These are phyloP conservation scores for Diarsia brunnea DNA, from an alignment of 2,888 invertebrate species.

Conservation along the genomic window DNA sequence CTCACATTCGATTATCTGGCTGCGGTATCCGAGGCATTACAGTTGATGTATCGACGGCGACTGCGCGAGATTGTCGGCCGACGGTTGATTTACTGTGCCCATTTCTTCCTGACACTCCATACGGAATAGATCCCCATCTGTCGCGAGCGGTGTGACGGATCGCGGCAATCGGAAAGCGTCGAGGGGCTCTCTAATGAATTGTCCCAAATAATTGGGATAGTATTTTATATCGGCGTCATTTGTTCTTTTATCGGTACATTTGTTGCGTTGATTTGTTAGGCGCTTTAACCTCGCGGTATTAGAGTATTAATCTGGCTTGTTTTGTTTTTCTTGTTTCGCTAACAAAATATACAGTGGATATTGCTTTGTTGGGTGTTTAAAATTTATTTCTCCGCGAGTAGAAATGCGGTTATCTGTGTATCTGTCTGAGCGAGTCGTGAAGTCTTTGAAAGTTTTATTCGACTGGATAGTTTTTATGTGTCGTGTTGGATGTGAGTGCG, in stretches of 20 bases:
- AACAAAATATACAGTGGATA: slow-evolving; percentile 56
- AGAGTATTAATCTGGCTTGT: slow-evolving; percentile 76
- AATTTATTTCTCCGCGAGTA: slow-evolving; percentile 59
- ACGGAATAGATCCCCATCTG: slow-evolving; percentile 88
- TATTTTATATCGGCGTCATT: slow-evolving; percentile 89
- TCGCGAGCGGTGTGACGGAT: slow-evolving; percentile 87
- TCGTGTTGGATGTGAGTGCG: slow-evolving; percentile 64
- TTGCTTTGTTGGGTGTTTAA: slow-evolving; percentile 52
- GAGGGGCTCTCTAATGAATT: slow-evolving; percentile 89
- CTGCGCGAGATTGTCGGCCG: slow-evolving; percentile 89
- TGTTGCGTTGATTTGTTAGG: slow-evolving; percentile 88
- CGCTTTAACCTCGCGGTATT: slow-evolving; percentile 83
- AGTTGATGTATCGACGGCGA: slow-evolving; percentile 90
- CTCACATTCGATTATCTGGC: slow-evolving; percentile 90
- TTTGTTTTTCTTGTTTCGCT: slow-evolving; percentile 67
- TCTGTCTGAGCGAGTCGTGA: slow-evolving; percentile 61
- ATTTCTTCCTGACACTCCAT: slow-evolving; percentile 89
- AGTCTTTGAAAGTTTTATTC: slow-evolving; percentile 66
- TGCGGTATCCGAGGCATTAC: slow-evolving; percentile 90
- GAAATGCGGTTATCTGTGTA: slow-evolving; percentile 64
- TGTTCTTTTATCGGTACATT: slow-evolving; percentile 88
- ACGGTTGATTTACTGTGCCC: slow-evolving; percentile 88
- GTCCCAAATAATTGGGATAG: slow-evolving; percentile 90
- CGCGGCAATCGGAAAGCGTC: slow-evolving; percentile 86
- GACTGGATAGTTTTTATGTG: slow-evolving; percentile 68